phyloP scores from a whole-genome alignment of 2,888 invertebrate species.

The Drosophila anomelani region DNA sequence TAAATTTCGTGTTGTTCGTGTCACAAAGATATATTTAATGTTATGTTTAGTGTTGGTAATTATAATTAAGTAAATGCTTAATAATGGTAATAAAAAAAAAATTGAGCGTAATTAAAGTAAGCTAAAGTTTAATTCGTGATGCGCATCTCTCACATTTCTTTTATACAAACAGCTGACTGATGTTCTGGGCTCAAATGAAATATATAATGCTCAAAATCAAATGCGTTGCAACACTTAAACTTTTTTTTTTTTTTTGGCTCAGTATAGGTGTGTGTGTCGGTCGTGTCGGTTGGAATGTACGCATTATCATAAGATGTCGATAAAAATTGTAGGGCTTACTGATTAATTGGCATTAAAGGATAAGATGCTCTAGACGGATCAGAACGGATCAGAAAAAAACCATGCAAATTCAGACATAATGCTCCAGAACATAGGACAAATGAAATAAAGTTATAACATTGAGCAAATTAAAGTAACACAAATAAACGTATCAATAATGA shows the following conservation, averaged over 20 bases:
- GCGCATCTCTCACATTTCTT: constrained; percentile 39
- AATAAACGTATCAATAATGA: constrained; percentile 11
- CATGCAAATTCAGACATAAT: constrained; percentile 64
- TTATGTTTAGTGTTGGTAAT: constrained; percentile 42
- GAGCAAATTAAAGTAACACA: constrained; percentile 20
- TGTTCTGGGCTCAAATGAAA: constrained; percentile 9
- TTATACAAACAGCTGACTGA: constrained; percentile 36
- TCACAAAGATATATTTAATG: constrained; percentile 14
- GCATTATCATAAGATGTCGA: constrained; percentile 14
- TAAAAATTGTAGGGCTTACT: constrained; percentile 17
- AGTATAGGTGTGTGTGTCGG: constrained; percentile 23
- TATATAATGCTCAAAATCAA: constrained; percentile 23
- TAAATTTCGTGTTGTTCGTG: constrained; percentile 23
- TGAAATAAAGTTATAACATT: constrained; percentile 19
- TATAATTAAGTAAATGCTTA: constrained; percentile 75
- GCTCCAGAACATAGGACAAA: constrained; percentile 31
- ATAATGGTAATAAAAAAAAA: constrained; percentile 54
- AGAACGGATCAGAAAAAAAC: constrained; percentile 67
- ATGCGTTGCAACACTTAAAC: constrained; percentile 35
- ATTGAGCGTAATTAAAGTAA: constrained; percentile 31
- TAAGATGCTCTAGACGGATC: constrained; percentile 32
- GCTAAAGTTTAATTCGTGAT: constrained; percentile 31
- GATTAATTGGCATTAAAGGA: constrained; percentile 13
- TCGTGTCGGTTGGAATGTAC: constrained; percentile 38
- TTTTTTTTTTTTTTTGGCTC: constrained; percentile 11